These are phyloP conservation scores for Agonopterix subpropinquella DNA, from an alignment of 2,888 invertebrate species.

Conservation along the genomic window DNA sequence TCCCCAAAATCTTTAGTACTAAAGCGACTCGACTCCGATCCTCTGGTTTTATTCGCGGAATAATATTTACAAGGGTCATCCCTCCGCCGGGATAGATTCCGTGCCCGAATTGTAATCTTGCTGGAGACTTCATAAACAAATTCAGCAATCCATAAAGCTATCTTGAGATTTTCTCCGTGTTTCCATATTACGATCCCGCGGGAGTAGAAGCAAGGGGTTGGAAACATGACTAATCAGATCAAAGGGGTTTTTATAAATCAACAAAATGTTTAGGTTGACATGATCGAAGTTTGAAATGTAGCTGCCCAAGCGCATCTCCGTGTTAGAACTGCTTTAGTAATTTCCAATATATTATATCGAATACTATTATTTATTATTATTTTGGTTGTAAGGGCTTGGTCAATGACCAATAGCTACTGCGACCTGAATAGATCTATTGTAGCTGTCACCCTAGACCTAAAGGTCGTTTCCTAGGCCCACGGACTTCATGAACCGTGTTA, in stretches of 20 bases:
- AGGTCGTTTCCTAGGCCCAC: no score
- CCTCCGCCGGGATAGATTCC: constrained; percentile 6
- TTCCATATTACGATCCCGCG: neutral
- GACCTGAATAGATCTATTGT: no score
- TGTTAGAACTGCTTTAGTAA: neutral
- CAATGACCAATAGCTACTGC: no score
- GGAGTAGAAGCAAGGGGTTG: neutral
- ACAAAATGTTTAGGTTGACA: neutral
- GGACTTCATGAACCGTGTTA: no score
- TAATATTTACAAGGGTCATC: constrained; percentile 1
- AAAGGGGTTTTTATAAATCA: neutral
- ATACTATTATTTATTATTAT: no score
- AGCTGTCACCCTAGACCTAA: no score
- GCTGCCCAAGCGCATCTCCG: neutral
- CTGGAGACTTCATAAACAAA: constrained; percentile 5
- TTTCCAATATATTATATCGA: no score
- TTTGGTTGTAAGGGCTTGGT: no score
- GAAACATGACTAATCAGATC: neutral
- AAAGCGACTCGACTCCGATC: neutral
- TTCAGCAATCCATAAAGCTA: constrained; percentile 4
- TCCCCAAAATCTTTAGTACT: neutral
- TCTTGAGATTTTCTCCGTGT: neutral
- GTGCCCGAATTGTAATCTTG: neutral
- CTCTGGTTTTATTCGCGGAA: neutral
- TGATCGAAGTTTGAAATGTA: neutral